Evolutionary conservation across 2,888 invertebrate species (phyloP).

Genomic region (Leptinotarsa peninsularis): DNA sequence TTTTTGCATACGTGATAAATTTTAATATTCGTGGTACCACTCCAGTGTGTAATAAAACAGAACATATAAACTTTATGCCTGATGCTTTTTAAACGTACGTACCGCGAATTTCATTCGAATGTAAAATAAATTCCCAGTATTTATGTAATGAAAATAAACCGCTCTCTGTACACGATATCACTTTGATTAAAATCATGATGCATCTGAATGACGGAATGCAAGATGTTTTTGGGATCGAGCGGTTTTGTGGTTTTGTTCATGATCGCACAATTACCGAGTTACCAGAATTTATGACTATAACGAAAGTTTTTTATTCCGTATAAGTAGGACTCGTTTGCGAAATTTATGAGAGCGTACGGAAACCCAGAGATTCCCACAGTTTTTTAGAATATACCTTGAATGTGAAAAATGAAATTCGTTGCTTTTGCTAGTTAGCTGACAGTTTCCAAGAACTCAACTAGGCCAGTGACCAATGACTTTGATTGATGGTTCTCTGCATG

Average conservation of each 20-base stretch:
- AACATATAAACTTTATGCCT: conserved; percentile 31
- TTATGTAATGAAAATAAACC: conserved; percentile 30
- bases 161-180: conserved; percentile 14
- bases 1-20: conserved; percentile 24
- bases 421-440: background rate
- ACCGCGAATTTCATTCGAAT: conserved; percentile 32
- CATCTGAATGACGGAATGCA: conserved; percentile 16
- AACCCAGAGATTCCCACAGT: conserved; percentile 17
- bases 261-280: conserved; percentile 23
- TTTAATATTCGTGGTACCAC: conserved; percentile 27
- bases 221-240: conserved; percentile 13
- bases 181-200: conserved; percentile 21
- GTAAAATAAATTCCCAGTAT: conserved; percentile 35
- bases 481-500: background rate
- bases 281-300: conserved; percentile 20
- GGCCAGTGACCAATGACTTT: conserved; percentile 12
- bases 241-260: conserved; percentile 24
- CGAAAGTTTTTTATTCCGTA: conserved; percentile 7
- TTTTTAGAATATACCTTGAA: background rate
- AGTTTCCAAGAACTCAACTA: conserved; percentile 5
- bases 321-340: conserved; percentile 20
- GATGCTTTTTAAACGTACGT: conserved; percentile 31
- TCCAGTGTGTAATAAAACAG: conserved; percentile 29
- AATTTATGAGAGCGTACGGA: conserved; percentile 10
- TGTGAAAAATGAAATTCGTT: background rate